Evolutionary conservation across 35 echinoderm and acorn worm species (phyloP).

Genomic region (Eucidaris tribuloides): DNA sequence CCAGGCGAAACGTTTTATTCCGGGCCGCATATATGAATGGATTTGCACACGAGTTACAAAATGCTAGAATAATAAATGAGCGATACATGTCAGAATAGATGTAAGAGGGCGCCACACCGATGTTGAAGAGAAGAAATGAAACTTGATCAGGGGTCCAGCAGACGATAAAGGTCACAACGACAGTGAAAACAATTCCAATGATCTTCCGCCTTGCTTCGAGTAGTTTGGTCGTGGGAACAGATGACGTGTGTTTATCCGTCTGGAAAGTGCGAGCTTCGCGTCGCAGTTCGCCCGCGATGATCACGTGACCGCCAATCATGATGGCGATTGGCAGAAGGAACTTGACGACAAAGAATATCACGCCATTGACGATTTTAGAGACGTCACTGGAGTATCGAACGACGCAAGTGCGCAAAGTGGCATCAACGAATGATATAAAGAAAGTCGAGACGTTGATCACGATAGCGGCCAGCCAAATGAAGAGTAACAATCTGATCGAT

Average conservation of each 20-base stretch:
- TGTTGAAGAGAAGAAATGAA: slow-evolving; percentile 59
- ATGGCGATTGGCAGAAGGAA: slow-evolving; percentile 81
- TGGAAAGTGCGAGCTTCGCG: slow-evolving; percentile 26
- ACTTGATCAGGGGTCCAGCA: slow-evolving; percentile 91
- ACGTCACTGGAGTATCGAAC: slow-evolving; percentile 6
- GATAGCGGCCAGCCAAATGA: slow-evolving; percentile 43
- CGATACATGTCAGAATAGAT: slow-evolving; percentile 53
- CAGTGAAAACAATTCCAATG: slow-evolving; percentile 73
- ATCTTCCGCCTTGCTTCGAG: slow-evolving; percentile 61
- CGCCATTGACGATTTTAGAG: slow-evolving; percentile 29
- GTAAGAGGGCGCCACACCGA: slow-evolving; percentile 39
- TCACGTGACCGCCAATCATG: slow-evolving; percentile 36
- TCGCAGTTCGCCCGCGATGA: slow-evolving; percentile 5
- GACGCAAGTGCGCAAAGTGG: not conserved
- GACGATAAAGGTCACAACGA: slow-evolving; percentile 81
- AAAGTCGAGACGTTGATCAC: slow-evolving; percentile 45
- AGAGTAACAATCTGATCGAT: slow-evolving; percentile 25
- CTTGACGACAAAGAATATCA: slow-evolving; percentile 50
- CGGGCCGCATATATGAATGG: slow-evolving; percentile 83
- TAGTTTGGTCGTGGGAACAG: not conserved
- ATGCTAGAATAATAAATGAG: slow-evolving; percentile 64
- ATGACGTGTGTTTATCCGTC: not conserved
- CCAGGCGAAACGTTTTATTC: slow-evolving; percentile 74
- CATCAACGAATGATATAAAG: slow-evolving; percentile 14
- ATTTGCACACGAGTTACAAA: slow-evolving; percentile 82